Conservation (phyloP, 2,888 invertebrate species). For the Limnephilus rhombicus region DNA sequence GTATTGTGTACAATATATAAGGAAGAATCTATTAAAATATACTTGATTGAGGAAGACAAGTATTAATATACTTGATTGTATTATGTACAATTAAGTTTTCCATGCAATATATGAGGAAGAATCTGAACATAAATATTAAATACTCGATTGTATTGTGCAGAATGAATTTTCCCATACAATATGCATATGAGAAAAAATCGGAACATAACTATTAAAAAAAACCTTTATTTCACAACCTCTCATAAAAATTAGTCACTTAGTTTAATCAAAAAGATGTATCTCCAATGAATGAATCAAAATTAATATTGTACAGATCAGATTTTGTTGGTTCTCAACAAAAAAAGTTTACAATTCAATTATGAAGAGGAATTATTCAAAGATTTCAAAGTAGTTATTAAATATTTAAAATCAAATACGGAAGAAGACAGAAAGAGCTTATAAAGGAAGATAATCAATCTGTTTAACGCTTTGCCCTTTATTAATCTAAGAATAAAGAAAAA, state of each 20-base stretch:
- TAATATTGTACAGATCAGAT: neutral
- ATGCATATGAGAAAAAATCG: neutral
- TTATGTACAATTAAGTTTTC: neutral
- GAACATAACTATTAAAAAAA: neutral
- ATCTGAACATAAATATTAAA: too few relatives aligned
- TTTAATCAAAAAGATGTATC: neutral
- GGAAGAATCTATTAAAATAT: too few relatives aligned
- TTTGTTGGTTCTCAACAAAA: neutral
- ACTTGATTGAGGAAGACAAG: too few relatives aligned
- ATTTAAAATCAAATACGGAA: neutral
- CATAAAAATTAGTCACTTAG: neutral
- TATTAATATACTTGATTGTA: too few relatives aligned
- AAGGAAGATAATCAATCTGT: neutral
- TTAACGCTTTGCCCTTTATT: slow-evolving; percentile 27
- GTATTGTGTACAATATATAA: too few relatives aligned
- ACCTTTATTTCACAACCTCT: neutral
- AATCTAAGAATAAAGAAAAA: slow-evolving; percentile 28
- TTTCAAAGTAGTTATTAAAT: neutral
- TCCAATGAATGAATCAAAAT: neutral
- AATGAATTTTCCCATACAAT: too few relatives aligned
- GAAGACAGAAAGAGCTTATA: neutral
- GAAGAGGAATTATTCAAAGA: neutral
- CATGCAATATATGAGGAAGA: too few relatives aligned
- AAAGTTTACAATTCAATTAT: neutral
- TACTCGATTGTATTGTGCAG: too few relatives aligned